Conservation (phyloP, 2,888 invertebrate species). For the Brachyptera risi region DNA sequence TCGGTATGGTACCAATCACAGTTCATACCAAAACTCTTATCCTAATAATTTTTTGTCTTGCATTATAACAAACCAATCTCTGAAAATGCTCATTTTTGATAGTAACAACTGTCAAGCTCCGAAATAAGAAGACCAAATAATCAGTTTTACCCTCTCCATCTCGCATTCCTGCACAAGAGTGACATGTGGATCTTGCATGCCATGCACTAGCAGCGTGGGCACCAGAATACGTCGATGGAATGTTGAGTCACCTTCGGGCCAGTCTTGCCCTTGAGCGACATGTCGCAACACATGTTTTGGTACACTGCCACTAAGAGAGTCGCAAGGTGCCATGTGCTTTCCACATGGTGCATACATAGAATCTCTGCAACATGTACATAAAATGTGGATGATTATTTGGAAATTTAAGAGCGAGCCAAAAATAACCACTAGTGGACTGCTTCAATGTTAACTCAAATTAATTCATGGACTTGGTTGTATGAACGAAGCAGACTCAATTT, state of each 20-base stretch:
- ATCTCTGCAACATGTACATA: conserved; percentile 44
- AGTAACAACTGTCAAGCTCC: too few species aligned
- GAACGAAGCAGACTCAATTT: too few species aligned
- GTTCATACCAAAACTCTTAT: too few species aligned
- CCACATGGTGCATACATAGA: conserved; percentile 54
- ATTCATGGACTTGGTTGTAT: too few species aligned
- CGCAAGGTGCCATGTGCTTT: conserved; percentile 52
- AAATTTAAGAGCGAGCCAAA: conserved; percentile 17
- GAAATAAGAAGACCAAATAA: too few species aligned
- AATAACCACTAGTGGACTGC: too few species aligned
- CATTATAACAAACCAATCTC: too few species aligned
- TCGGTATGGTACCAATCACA: too few species aligned
- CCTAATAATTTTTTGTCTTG: too few species aligned
- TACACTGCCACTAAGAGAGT: conserved; percentile 43
- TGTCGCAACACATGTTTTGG: conserved; percentile 48
- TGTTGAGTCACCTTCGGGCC: conserved; percentile 64
- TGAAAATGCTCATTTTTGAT: too few species aligned
- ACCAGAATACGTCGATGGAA: conserved; percentile 60
- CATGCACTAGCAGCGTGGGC: conserved; percentile 62
- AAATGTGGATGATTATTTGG: not conserved
- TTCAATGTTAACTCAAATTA: too few species aligned
- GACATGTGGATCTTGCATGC: conserved; percentile 59
- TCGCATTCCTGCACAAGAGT: conserved; percentile 65
- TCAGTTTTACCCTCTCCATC: conserved; percentile 62
- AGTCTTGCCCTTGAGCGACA: conserved; percentile 58